Evolutionary conservation across 2,888 invertebrate species (phyloP).

Genomic region (Macropis europaea): DNA sequence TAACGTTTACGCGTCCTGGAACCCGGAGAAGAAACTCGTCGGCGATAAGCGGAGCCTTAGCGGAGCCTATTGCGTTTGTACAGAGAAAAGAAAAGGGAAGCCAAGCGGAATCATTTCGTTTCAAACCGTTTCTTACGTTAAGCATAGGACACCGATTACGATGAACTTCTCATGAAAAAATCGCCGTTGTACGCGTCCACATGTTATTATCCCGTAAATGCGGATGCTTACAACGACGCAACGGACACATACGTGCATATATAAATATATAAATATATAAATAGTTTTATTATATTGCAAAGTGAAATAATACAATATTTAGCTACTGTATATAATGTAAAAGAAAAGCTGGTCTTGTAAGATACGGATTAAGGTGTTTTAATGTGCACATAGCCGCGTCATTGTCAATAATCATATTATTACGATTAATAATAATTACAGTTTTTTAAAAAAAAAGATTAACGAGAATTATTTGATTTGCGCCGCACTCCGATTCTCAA

Average conservation of each 20-base stretch:
- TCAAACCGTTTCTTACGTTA: constrained; percentile 58
- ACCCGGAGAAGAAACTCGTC: constrained; percentile 19
- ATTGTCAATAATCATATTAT: constrained; percentile 80
- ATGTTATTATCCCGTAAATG: constrained; percentile 9
- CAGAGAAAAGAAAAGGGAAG: constrained; percentile 25
- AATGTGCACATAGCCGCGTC: constrained; percentile 82
- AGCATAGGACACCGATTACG: constrained; percentile 44
- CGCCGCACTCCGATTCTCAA: neutral
- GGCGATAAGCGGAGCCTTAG: constrained; percentile 46
- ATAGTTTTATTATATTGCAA: constrained; percentile 76
- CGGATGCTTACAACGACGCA: constrained; percentile 32
- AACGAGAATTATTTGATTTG: constrained; percentile 81
- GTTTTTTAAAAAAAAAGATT: constrained; percentile 74
- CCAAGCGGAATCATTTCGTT: constrained; percentile 52
- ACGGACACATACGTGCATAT: constrained; percentile 51
- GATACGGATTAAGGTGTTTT: constrained; percentile 82
- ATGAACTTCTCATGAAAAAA: constrained; percentile 49
- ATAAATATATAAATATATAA: constrained; percentile 68
- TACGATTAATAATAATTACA: constrained; percentile 80
- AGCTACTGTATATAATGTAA: constrained; percentile 80
- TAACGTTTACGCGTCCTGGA: constrained; percentile 29
- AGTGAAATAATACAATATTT: constrained; percentile 75
- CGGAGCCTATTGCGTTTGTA: constrained; percentile 45
- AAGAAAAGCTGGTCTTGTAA: constrained; percentile 81
- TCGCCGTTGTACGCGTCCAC: constrained; percentile 33